Conservation (phyloP, 2,113 vertebrate genomes). For the Halcyon senegalensis region DNA sequence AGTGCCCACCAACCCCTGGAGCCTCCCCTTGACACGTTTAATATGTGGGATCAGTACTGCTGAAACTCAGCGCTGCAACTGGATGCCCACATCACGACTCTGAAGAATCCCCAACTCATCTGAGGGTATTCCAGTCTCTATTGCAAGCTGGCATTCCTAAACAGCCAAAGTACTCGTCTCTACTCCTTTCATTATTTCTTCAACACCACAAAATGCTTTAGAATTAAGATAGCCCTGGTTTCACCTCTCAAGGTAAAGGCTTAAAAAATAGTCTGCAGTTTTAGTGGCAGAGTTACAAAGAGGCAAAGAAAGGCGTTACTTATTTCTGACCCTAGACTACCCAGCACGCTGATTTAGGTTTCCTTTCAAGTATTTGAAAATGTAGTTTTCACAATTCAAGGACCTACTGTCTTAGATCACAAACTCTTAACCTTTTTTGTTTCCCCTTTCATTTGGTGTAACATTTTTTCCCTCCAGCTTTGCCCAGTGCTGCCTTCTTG, state of each 20-base stretch:
- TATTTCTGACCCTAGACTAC: not conserved
- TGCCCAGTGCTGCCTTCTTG: not conserved
- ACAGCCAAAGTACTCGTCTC: not conserved
- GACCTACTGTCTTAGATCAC: not conserved
- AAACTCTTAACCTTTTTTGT: not conserved
- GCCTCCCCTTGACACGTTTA: not conserved
- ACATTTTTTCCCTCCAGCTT: not conserved
- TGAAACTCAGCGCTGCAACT: not conserved
- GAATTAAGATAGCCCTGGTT: not conserved
- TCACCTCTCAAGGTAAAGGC: not conserved
- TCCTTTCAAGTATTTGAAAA: not conserved
- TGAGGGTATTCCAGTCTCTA: not conserved
- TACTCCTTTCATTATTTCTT: not conserved
- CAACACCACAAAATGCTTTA: conserved; percentile 3
- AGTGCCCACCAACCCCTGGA: accelerated
- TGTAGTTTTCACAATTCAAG: not conserved
- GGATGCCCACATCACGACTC: not conserved
- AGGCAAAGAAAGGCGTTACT: not conserved
- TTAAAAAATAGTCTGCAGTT: not conserved
- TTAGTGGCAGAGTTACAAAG: not conserved
- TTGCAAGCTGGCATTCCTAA: not conserved
- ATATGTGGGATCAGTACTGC: not conserved
- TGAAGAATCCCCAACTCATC: not conserved
- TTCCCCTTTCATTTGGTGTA: not conserved
- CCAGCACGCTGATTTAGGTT: not conserved